Evolutionary conservation across 1,140 invertebrate genomes (phyloP).

Genomic region (Ceratosolen fusciceps): DNA sequence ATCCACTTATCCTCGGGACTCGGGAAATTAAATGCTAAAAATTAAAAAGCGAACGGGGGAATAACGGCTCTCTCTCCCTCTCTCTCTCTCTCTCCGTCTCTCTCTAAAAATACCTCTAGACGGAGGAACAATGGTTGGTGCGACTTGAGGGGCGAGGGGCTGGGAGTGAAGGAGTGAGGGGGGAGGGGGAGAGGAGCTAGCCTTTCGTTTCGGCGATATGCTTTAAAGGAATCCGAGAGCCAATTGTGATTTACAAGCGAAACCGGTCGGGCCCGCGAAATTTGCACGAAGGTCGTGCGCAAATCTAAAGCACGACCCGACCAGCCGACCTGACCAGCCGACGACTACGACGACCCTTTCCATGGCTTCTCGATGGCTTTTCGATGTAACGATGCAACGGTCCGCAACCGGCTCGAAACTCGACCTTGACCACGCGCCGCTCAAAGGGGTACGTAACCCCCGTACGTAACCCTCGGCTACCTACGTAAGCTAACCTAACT

Average conservation of each 20-base stretch:
- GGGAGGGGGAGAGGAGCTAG: constrained; percentile 35
- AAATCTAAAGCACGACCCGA: constrained; percentile 60
- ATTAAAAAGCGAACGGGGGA: not conserved
- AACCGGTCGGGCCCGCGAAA: constrained; percentile 64
- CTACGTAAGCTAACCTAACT: constrained; percentile 40
- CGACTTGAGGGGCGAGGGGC: not conserved
- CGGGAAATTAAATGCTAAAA: constrained; percentile 1
- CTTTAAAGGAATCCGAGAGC: constrained; percentile 54
- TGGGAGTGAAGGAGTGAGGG: constrained; percentile 8
- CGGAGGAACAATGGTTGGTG: not conserved
- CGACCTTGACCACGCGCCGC: too few species aligned
- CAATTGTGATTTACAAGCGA: constrained; percentile 63
- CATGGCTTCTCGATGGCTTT: constrained; percentile 63
- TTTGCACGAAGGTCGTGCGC: constrained; percentile 62
- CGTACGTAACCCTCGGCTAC: too few species aligned
- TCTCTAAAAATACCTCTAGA: not conserved
- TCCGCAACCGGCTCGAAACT: too few species aligned
- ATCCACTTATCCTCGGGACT: too few species aligned
- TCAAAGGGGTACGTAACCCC: too few species aligned
- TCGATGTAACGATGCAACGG: constrained; percentile 43
- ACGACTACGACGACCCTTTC: constrained; percentile 57
- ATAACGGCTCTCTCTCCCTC: too few species aligned
- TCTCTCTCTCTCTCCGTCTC: not conserved
- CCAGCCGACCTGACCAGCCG: too few species aligned
- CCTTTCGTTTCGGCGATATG: constrained; percentile 41